Evolutionary conservation across 2,113 vertebrate species (phyloP).

Genomic region (Mystacornis crossleyi): DNA sequence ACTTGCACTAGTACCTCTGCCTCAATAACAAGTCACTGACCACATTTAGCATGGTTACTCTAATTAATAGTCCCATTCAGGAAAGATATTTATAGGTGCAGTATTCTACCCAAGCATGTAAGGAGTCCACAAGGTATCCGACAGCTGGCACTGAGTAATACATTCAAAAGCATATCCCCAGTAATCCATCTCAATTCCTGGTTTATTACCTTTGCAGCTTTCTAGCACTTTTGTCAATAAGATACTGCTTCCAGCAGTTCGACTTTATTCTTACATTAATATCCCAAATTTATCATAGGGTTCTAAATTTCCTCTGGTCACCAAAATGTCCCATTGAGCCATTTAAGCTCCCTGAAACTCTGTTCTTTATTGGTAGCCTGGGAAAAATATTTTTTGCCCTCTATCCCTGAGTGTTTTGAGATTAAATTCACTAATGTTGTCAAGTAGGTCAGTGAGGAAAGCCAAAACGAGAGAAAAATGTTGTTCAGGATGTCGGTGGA

Average conservation of each 20-base stretch:
- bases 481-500: background rate
- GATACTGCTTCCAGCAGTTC: conserved; percentile 19
- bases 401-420: background rate
- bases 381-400: conserved; percentile 33
- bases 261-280: conserved; percentile 43
- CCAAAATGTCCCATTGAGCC: background rate
- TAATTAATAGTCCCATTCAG: background rate
- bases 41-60: background rate
- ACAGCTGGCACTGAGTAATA: background rate
- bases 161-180: background rate
- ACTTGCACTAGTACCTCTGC: background rate
- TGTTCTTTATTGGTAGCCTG: background rate
- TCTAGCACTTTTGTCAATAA: conserved; percentile 46
- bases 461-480: background rate
- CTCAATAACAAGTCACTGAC: background rate
- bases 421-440: background rate
- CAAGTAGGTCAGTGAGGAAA: background rate
- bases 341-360: conserved; percentile 11
- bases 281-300: conserved; percentile 46
- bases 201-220: conserved; percentile 40
- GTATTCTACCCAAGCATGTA: background rate
- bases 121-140: background rate
- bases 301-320: conserved; percentile 30
- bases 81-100: background rate
- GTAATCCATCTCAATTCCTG: conserved; percentile 57